Base-by-base conservation (phyloP, 2,888 invertebrate species). In the Epinotia demarniana region DNA sequence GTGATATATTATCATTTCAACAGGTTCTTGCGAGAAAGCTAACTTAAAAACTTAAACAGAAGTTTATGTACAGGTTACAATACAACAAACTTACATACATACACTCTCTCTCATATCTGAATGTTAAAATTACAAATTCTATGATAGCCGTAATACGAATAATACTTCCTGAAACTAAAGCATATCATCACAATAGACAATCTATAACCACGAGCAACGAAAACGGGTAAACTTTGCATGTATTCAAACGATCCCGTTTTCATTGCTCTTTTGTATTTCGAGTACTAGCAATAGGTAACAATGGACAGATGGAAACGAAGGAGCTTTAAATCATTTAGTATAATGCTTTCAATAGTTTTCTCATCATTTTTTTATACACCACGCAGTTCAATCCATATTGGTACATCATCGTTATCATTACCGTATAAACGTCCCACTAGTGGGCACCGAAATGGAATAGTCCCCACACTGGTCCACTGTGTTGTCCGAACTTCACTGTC, bases 291-390 rank as follows among this genome's bases (percentile, higher is more conserved):
- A 46, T 62, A 72, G 71, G 66, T 72, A 76, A 73, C 74, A 77
- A 72, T 78, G 75, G 78, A 78, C 75, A 77, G 73, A 76, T 66
- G 23, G 66, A 79, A 75, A 71, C 68, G 75, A 75, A 79, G 78
- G 78, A 77, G 78, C 79, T 78, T 75, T 72, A 62, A 76, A 68
- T 67, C 55, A 77, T 69, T 75, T 64, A 55, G 69, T 58, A 73
- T 64, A 71, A 62, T 71, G 16, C 33, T 46, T 69, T n/a, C 33
- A 46, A 43, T 3, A 63, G 43, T 18, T 55, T 23, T 43, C 16
- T 16, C 43, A 33, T 18, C 11, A 3, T 1, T 62, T 62, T 43
- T 18, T 16, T 61, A 61, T 61, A 53, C 16, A 53, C n/a, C 16
- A 6, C 9, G 2, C 16, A 13, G 27, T 27, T 61, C 16, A 11